phyloP scores from a whole-genome alignment of 2,797 vertebrate genomes.

The Mareca strepera region DNA sequence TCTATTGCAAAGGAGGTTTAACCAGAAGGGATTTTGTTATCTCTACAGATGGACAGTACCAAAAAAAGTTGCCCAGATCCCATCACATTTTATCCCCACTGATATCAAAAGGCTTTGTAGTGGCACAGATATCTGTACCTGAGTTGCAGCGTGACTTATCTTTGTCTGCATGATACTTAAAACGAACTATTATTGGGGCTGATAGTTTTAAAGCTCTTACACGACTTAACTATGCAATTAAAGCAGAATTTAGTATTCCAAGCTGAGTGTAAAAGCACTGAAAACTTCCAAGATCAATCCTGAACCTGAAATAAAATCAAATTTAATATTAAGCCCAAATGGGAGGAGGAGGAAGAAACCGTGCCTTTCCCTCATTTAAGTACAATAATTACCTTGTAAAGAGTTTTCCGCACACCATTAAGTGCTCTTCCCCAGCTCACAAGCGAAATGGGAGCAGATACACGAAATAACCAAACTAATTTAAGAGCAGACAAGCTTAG shows the following conservation, averaged over 20 bases:
- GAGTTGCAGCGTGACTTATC: background rate
- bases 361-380: background rate
- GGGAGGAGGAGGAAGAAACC: background rate
- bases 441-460: background rate
- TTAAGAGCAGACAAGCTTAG: background rate
- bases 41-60: background rate
- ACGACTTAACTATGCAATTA: background rate
- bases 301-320: background rate
- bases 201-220: background rate
- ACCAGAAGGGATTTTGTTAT: background rate
- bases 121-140: background rate
- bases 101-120: background rate
- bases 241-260: background rate
- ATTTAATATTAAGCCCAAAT: background rate
- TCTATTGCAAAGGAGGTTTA: background rate
- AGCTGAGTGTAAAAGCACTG: background rate
- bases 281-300: background rate
- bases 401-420: background rate
- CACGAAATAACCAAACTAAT: background rate
- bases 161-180: background rate
- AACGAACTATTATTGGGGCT: background rate
- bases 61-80: background rate
- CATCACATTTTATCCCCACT: background rate
- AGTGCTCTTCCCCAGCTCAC: background rate
- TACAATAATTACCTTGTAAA: background rate